Base-by-base conservation (phyloP, 2,113 vertebrate genomes). In the Coregonus clupeaformis region DNA sequence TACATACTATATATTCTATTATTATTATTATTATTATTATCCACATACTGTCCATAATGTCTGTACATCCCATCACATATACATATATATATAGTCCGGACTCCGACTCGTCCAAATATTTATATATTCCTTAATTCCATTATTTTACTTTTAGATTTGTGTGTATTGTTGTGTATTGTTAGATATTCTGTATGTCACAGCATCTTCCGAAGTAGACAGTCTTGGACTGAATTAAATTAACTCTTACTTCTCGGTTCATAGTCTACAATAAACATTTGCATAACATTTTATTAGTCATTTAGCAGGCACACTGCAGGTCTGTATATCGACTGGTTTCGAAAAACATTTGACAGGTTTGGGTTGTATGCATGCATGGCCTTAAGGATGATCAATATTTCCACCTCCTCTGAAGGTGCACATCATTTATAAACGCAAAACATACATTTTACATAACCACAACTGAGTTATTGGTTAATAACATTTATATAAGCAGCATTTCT, bases 291-390 rank as follows among this genome's bases (percentile, higher is more conserved):
- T 18, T 18, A 29, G 29, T 16, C 16, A 29, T 65, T 64, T 27
- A 16, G 25, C 12, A 30, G 24, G n/a, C 62, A 64, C 62, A 27
- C 25, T 6, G 27, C 27, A 65, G 25, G 25, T 25, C 7, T 30
- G 13, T 52, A 67, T 65, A 69, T 75, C 69, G 68, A 76, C 60
- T 75, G 74, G 66, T 82, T 85, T 62, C 76, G 71, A n/a, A 81
- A n/a, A 78, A 80, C 47, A 78, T 82, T 73, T 77, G 78, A 81
- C 74, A 78, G 77, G 76, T 68, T 75, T 65, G 24, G 73, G 59
- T 71, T 80, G 66, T 76, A 73, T 42, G 32, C 77, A 63, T 29
- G 29, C 76, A 72, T 68, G 66, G 29, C 69, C 59, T 60, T 42
- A 60, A 73, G 73, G 73, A 24, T 25, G 45, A 73, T 83, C 25